Evolutionary conservation across 2,113 vertebrate genomes (phyloP), one percentile per base, ranked within the genome.

Genomic region (Neomonachus schauinslandi): DNA sequence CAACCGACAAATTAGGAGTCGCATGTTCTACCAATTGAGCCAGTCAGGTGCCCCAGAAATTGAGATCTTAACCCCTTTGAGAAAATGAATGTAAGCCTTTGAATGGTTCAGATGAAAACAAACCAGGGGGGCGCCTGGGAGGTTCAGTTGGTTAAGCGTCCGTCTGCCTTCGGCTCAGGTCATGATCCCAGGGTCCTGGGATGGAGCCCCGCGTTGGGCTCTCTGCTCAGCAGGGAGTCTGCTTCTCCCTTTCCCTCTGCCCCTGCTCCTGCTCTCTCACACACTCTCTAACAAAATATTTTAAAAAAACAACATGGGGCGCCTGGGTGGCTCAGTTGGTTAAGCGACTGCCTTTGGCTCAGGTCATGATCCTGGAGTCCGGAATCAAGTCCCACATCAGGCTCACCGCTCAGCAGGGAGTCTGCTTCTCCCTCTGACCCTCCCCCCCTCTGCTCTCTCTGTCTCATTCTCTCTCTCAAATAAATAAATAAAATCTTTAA

Each of bases 351-450:
- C 42, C 42, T 46, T 46, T 1, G 7, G 42, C 42, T 46, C 42
- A 46, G 42, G 42, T 46, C 42, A 46, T 46, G 42, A 46, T 46
- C 42, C 6, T 6, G 5, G 42, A 6, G 42, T 46, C 42, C 42
- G 5, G 42, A 5, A 46, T 46, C 5, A 1, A 46, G 42, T 6
- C 42, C 42, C 7, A 5, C 5, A 6, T 46, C 5, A 1, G 5
- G 6, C 42, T 46, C 42, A 1, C 42, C 6, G 42, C 42, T 46
- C 42, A 46, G 42, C 42, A 39, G 39, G 39, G 39, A 39, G 39
- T 39, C 46, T 7, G 46, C 7, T 8, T 46, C 46, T 8, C 46
- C 46, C 46, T 46, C 46, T 46, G 46, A 46, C 46, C 46, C 46
- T 46, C 42, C 46, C 46, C 46, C 46, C 46, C 0, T 1, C 46